Evolutionary conservation across 2,113 vertebrate species (phyloP).

Genomic region (Nothoprocta pentlandii): DNA sequence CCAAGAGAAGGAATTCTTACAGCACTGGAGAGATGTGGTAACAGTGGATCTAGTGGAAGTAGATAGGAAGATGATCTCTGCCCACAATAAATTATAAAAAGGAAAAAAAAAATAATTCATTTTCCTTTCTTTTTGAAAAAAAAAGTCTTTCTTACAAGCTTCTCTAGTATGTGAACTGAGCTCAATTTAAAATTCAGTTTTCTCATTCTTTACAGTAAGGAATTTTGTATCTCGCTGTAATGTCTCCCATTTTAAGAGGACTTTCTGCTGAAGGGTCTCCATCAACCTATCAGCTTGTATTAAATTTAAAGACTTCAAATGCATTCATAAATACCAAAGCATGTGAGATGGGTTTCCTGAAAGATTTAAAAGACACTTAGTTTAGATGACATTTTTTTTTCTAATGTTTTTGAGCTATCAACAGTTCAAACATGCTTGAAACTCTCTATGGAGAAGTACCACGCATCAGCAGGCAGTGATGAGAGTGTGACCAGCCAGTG

Average conservation of each 20-base stretch:
- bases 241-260: not conserved
- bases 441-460: not conserved
- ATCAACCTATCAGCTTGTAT: not conserved
- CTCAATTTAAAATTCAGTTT: not conserved
- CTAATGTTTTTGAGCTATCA: not conserved
- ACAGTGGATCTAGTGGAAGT: not conserved
- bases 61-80: not conserved
- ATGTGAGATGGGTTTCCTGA: conserved; percentile 20
- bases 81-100: not conserved
- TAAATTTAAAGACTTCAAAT: conserved; percentile 41
- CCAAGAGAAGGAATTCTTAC: not conserved
- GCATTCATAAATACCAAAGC: conserved; percentile 1
- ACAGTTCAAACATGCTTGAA: not conserved
- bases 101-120: not conserved
- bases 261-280: conserved; percentile 20
- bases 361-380: conserved; percentile 33
- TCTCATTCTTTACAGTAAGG: not conserved
- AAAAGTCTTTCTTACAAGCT: not conserved
- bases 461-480: not conserved
- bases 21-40: not conserved
- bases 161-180: not conserved
- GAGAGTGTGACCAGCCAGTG: not conserved
- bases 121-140: not conserved
- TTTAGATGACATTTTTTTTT: not conserved
- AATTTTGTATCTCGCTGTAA: not conserved